Evolutionary conservation across 2,113 vertebrate genomes (phyloP).

Genomic region (Oryzias celebensis): DNA sequence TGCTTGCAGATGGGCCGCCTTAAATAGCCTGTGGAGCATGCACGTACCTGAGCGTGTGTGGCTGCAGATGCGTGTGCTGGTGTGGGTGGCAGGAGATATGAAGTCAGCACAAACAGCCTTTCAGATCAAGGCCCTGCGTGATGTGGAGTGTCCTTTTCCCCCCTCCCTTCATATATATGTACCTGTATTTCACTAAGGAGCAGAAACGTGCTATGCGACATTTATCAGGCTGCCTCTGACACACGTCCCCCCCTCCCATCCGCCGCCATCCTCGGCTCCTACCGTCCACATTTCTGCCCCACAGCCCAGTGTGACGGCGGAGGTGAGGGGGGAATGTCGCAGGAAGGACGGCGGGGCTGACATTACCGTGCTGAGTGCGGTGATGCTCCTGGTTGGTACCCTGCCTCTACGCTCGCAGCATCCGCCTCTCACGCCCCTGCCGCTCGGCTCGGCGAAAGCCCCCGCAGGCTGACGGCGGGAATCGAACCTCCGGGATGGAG

Average conservation of each 20-base stretch:
- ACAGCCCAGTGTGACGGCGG: neutral
- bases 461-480: constrained; percentile 21
- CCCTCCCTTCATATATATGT: too few species aligned
- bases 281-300: neutral
- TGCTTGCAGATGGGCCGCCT: constrained; percentile 7
- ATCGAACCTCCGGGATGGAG: constrained; percentile 27
- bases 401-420: constrained; percentile 70
- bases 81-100: constrained; percentile 29
- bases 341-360: constrained; percentile 22
- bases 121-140: constrained; percentile 21
- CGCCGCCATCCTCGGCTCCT: constrained; percentile 10
- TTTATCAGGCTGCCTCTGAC: constrained; percentile 38
- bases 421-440: constrained; percentile 73
- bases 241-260: constrained; percentile 15
- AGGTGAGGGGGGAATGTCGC: constrained; percentile 12
- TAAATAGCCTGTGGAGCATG: constrained; percentile 12
- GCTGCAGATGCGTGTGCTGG: neutral
- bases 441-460: constrained; percentile 46
- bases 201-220: constrained; percentile 71
- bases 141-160: neutral
- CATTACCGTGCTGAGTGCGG: constrained; percentile 74
- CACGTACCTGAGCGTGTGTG: constrained; percentile 20
- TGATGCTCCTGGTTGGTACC: constrained; percentile 72
- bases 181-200: constrained; percentile 5
- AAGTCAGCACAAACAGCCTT: constrained; percentile 10